Percentiles rank a stretch among this genome's conserved stretches.
These are phyloP conservation scores for Ooceraea biroi DNA, from an alignment of 1,140 invertebrate species.

Conservation along the genomic window DNA sequence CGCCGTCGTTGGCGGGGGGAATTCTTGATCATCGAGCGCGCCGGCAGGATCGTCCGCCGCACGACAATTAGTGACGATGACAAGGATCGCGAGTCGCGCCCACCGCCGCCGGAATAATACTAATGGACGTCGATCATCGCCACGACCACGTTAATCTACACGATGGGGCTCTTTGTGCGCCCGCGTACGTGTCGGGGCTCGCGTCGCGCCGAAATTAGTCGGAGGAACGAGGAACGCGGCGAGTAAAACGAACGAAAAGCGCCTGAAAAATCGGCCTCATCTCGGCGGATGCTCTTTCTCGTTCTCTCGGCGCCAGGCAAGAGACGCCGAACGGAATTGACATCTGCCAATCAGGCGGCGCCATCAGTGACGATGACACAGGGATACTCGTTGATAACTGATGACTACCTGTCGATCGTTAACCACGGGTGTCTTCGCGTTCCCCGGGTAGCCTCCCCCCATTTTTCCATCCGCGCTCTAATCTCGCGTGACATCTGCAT, in stretches of 20 bases:
- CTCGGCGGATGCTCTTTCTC: constrained; percentile 24
- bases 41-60: constrained; percentile 47
- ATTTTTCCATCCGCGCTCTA: constrained; percentile 60
- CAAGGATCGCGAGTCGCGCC: constrained; percentile 61
- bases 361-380: constrained; percentile 73
- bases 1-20: constrained; percentile 36
- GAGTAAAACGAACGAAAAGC: constrained; percentile 33
- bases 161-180: constrained; percentile 45
- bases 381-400: constrained; percentile 67
- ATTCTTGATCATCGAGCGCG: constrained; percentile 39
- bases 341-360: constrained; percentile 58
- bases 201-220: constrained; percentile 47
- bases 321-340: constrained; percentile 50
- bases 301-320: constrained; percentile 8
- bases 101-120: constrained; percentile 51
- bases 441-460: constrained; percentile 41
- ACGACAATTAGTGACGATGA: constrained; percentile 63
- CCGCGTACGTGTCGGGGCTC: background rate
- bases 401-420: constrained; percentile 63
- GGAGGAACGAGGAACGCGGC: constrained; percentile 7
- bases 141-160: constrained; percentile 54
- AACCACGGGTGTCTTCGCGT: constrained; percentile 65
- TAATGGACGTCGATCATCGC: constrained; percentile 61
- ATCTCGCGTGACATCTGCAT: constrained; percentile 62
- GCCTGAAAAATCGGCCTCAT: constrained; percentile 53